Conservation (phyloP, 2,113 vertebrate genomes). For the Rhinoderma darwinii region DNA sequence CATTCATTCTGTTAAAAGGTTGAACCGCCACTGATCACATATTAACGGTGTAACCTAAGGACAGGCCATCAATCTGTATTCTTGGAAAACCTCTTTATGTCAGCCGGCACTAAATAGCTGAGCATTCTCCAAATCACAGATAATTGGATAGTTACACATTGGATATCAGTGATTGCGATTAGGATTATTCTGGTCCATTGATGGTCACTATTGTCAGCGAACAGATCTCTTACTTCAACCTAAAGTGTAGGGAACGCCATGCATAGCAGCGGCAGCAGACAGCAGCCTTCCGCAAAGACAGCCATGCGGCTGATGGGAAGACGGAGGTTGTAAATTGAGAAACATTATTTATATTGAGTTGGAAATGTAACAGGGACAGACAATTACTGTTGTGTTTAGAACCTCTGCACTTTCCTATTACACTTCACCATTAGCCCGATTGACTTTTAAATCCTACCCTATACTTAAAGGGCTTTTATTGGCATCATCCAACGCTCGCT, state of each 20-base stretch:
- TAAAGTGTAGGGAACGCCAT: not conserved
- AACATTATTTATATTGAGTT: conserved; percentile 54
- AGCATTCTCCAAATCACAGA: no score
- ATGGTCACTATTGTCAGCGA: not conserved
- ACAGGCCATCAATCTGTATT: no score
- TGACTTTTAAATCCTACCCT: conserved; percentile 33
- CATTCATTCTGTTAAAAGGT: no score
- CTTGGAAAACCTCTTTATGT: no score
- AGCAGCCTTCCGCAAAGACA: not conserved
- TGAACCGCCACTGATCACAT: no score
- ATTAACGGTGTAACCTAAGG: no score
- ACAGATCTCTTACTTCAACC: not conserved
- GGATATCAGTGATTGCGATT: not conserved
- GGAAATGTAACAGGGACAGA: conserved; percentile 37
- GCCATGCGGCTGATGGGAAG: conserved; percentile 27
- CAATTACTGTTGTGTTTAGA: conserved; percentile 47
- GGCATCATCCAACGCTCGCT: conserved; percentile 14
- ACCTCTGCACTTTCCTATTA: conserved; percentile 39
- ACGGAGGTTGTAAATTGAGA: conserved; percentile 39
- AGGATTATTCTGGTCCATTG: not conserved
- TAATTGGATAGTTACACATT: not conserved
- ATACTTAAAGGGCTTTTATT: conserved; percentile 49
- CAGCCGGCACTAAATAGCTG: no score
- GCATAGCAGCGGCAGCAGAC: not conserved
- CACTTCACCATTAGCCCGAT: conserved; percentile 49